Evolutionary conservation across 2,888 invertebrate genomes (phyloP), one percentile per base, ranked within the genome.

Genomic region (Holacanthella duospinosa): DNA sequence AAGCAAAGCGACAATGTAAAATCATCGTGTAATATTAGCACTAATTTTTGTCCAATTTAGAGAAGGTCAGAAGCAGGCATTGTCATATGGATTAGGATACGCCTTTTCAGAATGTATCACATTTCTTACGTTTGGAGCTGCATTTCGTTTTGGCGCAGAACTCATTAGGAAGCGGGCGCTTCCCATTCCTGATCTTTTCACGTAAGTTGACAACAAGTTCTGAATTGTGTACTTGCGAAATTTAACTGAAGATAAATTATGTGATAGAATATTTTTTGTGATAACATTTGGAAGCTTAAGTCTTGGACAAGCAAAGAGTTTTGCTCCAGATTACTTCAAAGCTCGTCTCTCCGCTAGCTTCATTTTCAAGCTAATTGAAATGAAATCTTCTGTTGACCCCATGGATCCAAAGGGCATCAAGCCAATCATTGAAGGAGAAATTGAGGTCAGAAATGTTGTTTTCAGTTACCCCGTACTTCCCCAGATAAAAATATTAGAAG

Each of bases 381-480:
- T 70, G 72, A 75, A 76, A 67, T 79, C 81, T 0, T 75, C 74
- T 29, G 81, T 82, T 60, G 81, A 82, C 73, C 76, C 78, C 43
- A 74, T 75, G 24, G 75, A 77, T 1, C 72, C 74, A 19, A 71
- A 73, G 29, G 82, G 82, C 44, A 66, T 74, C 21, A 77, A 74
- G 64, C 78, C 75, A 82, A 77, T 75, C 70, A 80, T 84, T 27
- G 77, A 83, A 9, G 91, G 91, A 4, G 82, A 85, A 74, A 57
- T 92, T 0, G 82, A 82, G 57, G 86, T 88, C 71, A 80, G 83
- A 63, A 79, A 84, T 43, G 83, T 92, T 0, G 76, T 81, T 63
- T 89, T 89, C 77, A 80, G 81, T 36, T 93, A 93, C 76, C 92
- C 93, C 0, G 85, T 87, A 1, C 80, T 93, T 60, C 83, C 83